These are phyloP conservation scores for Pseudoips prasinana DNA, from an alignment of 2,888 invertebrate species.

Conservation along the genomic window DNA sequence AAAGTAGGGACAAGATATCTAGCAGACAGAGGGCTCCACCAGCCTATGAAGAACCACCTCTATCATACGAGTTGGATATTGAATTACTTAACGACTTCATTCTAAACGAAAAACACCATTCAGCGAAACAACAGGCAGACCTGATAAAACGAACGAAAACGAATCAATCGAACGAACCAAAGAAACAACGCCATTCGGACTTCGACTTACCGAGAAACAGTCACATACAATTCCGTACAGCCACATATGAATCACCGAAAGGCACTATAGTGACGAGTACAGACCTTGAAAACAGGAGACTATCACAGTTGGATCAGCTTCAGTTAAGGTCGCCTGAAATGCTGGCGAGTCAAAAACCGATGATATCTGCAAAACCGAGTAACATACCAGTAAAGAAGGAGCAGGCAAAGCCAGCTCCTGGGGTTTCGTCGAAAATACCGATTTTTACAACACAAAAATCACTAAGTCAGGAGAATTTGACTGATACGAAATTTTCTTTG, in stretches of 20 bases:
- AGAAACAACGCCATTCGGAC: slow-evolving; percentile 77
- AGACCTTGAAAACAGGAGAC: slow-evolving; percentile 78
- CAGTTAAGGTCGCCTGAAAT: slow-evolving; percentile 57
- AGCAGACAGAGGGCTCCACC: slow-evolving; percentile 66
- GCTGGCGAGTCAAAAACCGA: slow-evolving; percentile 56
- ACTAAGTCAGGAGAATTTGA: slow-evolving; percentile 72
- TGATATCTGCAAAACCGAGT: slow-evolving; percentile 68
- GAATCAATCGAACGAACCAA: slow-evolving; percentile 63
- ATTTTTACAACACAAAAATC: slow-evolving; percentile 76
- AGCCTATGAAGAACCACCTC: slow-evolving; percentile 52
- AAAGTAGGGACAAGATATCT: slow-evolving; percentile 58
- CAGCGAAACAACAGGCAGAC: slow-evolving; percentile 66
- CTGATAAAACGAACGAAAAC: slow-evolving; percentile 63
- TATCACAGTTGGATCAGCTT: slow-evolving; percentile 79
- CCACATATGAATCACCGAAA: slow-evolving; percentile 83
- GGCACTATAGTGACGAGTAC: slow-evolving; percentile 79
- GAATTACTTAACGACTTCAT: slow-evolving; percentile 76
- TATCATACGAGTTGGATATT: slow-evolving; percentile 69
- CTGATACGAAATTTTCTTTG: slow-evolving; percentile 62
- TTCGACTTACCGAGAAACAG: slow-evolving; percentile 78
- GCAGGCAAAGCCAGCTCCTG: slow-evolving; percentile 48
- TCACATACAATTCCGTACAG: slow-evolving; percentile 84
- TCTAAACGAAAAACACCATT: slow-evolving; percentile 68
- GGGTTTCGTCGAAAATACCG: slow-evolving; percentile 77
- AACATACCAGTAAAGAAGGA: slow-evolving; percentile 73